Evolutionary conservation across 2,888 invertebrate species (phyloP).

Genomic region (Allophyes oxyacanthae): DNA sequence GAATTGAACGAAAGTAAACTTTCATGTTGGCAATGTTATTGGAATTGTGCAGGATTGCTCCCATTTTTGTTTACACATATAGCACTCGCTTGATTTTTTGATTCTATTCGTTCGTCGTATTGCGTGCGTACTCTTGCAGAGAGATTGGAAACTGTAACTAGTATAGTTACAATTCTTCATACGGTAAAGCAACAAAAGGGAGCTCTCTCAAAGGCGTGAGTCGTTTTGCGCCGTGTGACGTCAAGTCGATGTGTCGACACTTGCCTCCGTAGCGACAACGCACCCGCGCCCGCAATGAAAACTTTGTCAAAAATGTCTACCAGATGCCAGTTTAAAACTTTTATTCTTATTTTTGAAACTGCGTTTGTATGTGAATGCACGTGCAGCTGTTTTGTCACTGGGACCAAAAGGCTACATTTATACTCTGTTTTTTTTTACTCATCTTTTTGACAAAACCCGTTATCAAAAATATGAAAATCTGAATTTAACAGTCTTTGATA

Average conservation of each 20-base stretch:
- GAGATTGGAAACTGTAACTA: conserved; percentile 45
- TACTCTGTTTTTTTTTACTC: too few relatives aligned
- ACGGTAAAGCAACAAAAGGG: conserved; percentile 67
- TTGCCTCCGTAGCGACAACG: conserved; percentile 19
- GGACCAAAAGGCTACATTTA: conserved; percentile 12
- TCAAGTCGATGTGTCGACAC: conserved; percentile 24
- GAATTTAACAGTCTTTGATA: too few relatives aligned
- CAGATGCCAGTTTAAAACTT: conserved; percentile 29
- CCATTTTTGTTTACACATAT: conserved; percentile 44
- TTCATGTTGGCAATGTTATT: conserved; percentile 28
- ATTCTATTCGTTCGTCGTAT: conserved; percentile 31
- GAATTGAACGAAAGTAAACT: conserved; percentile 36
- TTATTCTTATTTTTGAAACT: conserved; percentile 27
- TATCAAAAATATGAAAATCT: too few relatives aligned
- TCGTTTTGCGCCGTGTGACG: conserved; percentile 58
- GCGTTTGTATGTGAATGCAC: conserved; percentile 27
- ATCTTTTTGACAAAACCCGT: too few relatives aligned
- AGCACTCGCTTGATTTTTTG: conserved; percentile 44
- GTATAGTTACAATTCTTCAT: conserved; percentile 57
- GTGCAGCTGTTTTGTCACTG: conserved; percentile 5
- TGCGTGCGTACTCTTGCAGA: conserved; percentile 40
- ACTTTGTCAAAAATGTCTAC: conserved; percentile 42
- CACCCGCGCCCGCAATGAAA: conserved; percentile 25
- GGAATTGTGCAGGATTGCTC: conserved; percentile 48
- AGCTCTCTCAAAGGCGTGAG: conserved; percentile 62